Evolutionary conservation across 2,888 invertebrate genomes (phyloP).

Genomic region (Leptopilina syphax): DNA sequence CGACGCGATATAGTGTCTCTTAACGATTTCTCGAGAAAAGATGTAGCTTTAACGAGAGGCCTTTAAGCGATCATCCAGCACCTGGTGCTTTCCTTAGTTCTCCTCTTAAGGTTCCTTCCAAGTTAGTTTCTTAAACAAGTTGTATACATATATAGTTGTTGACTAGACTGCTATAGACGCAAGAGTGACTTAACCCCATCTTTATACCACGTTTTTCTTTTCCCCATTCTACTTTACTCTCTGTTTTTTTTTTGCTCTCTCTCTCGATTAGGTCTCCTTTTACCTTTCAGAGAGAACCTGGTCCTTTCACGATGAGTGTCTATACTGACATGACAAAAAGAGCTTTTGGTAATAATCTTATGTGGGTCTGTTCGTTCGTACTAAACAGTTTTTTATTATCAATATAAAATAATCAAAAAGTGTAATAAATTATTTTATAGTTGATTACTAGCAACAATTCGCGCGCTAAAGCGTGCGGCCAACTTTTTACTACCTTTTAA

Average conservation of each 20-base stretch:
- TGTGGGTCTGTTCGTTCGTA: too few species aligned
- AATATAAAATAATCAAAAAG: too few species aligned
- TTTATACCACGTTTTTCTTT: conserved; percentile 40
- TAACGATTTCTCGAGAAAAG: conserved; percentile 56
- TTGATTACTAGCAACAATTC: too few species aligned
- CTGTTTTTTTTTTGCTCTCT: conserved; percentile 15
- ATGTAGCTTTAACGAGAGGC: conserved; percentile 59
- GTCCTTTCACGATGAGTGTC: too few species aligned
- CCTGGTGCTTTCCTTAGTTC: conserved; percentile 60
- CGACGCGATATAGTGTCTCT: conserved; percentile 42
- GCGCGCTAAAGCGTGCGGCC: too few species aligned
- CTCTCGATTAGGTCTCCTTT: conserved; percentile 24
- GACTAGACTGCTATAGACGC: conserved; percentile 38
- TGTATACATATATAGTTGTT: conserved; percentile 44
- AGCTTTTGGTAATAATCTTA: too few species aligned
- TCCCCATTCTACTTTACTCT: conserved; percentile 40
- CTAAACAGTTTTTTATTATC: too few species aligned
- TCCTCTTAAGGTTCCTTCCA: conserved; percentile 51
- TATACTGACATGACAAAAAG: too few species aligned
- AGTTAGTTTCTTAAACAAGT: conserved; percentile 27
- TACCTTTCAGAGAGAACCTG: conserved; percentile 54
- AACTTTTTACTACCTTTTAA: too few species aligned
- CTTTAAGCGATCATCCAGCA: conserved; percentile 59
- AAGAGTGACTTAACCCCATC: conserved; percentile 27
- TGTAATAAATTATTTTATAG: too few species aligned